These are phyloP conservation scores for Pseudococcus jackbeardsleyi DNA, from an alignment of 2,888 invertebrate species.

Conservation along the genomic window DNA sequence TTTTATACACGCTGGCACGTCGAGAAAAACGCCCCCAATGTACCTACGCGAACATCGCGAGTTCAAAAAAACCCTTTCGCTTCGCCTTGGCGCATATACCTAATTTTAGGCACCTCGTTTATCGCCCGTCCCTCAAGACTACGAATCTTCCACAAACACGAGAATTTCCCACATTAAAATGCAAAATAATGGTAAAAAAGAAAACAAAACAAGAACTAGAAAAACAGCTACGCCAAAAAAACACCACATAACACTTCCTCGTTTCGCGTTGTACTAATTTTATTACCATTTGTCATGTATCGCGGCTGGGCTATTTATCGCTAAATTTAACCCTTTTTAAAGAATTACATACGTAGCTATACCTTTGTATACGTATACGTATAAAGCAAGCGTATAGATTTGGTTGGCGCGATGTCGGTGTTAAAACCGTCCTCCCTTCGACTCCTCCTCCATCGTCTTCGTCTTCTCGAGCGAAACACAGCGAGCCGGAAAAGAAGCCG, in stretches of 20 bases:
- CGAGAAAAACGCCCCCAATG: too few relatives aligned
- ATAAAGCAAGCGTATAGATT: background rate
- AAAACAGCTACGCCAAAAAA: background rate
- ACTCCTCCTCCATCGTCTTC: background rate
- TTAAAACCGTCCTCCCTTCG: background rate
- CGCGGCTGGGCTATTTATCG: conserved; percentile 31
- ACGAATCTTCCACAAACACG: background rate
- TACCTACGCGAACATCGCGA: too few relatives aligned
- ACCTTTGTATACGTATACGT: background rate
- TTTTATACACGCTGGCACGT: background rate
- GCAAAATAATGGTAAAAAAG: background rate
- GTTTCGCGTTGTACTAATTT: conserved; percentile 21
- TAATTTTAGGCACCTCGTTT: background rate
- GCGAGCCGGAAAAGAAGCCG: background rate
- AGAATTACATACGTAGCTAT: background rate
- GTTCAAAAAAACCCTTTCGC: too few relatives aligned
- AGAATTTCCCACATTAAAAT: background rate
- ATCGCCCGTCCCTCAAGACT: too few relatives aligned
- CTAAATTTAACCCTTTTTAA: conserved; percentile 53
- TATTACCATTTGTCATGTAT: conserved; percentile 54
- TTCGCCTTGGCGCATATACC: too few relatives aligned
- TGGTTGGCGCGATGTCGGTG: background rate
- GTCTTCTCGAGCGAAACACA: too few relatives aligned
- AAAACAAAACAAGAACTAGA: background rate
- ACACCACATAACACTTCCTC: background rate